Base-by-base conservation (phyloP, 2,797 vertebrate species). In the Schizopygopsis pylzovi region DNA sequence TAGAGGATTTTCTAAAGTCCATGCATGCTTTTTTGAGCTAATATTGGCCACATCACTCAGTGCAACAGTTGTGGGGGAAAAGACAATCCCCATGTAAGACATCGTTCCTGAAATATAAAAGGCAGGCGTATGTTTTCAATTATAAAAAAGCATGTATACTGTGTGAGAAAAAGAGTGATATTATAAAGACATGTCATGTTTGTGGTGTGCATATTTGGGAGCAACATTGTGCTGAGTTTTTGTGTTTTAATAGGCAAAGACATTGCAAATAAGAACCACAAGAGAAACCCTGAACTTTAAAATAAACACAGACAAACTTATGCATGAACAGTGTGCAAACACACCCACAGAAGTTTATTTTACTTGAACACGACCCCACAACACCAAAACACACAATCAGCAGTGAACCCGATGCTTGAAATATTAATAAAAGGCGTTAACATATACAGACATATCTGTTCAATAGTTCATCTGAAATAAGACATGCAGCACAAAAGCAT, bases 321-420 rank as follows among this genome's bases (percentile, higher is more conserved):
- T 37, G 65, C 63, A 54, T 11, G 12, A 54, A 11, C 20, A 43
- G 47, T 54, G 79, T 41, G 12, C 80, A 71, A 59, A 71, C 49
- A 82, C 65, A 61, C 52, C 1, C 68, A 45, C 39, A 28, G 52
- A 33, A 20, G 15, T 82, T 72, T 82, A 43, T 82, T 56, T 47
- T 18, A 82, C 15, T 82, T 28, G 11, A 81, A 52, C 45, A 54
- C 9, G 63, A 81, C 63, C 63, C 59, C 28, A 22, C 47, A 22
- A 22, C 33, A 54, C 8, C 80, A 70, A 81, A 81, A 71, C 47
- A 71, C 47, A 81, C 67, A 25, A 54, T 54, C 49, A 39, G 15
- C 65, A 12, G 15, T 20, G 4, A 45, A 45, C 59, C 41, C 7
- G 10, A 43, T 43, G 76, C 78, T 33, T 63, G 78, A 33, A 28